Percentiles rank a stretch among this genome's conserved stretches.
These are phyloP conservation scores for Leucophenga varia DNA, from an alignment of 1,140 invertebrate genomes.

Conservation along the genomic window DNA sequence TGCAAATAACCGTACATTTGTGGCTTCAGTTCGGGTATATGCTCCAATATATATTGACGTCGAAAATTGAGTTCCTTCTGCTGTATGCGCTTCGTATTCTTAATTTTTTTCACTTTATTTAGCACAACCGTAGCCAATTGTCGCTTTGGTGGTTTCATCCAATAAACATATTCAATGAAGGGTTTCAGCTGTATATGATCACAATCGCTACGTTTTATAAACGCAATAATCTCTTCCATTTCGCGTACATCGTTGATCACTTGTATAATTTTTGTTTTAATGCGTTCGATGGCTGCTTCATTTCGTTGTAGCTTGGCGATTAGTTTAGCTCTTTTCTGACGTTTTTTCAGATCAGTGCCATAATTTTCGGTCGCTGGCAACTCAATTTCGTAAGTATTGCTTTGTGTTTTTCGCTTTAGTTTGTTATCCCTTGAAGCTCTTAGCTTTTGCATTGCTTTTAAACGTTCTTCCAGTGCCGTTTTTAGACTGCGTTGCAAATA, in stretches of 20 bases:
- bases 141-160: background rate
- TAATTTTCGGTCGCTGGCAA: no score
- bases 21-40: conserved; percentile 15
- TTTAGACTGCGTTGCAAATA: no score
- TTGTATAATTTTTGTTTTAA: conserved; percentile 12
- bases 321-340: no score
- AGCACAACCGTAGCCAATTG: conserved; percentile 9
- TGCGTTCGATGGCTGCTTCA: background rate
- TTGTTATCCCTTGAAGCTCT: no score
- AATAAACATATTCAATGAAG: background rate
- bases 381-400: no score
- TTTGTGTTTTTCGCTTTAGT: no score
- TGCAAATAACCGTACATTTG: conserved; percentile 11
- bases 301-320: no score
- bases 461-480: no score
- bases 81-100: background rate
- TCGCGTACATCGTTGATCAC: conserved; percentile 18
- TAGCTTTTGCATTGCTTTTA: no score
- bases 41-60: conserved; percentile 10
- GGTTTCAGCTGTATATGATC: conserved; percentile 7
- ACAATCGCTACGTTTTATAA: background rate
- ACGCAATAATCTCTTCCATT: conserved; percentile 5
- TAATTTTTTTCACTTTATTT: background rate
- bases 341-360: no score
- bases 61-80: conserved; percentile 5